Percentiles rank a stretch among this genome's conserved stretches.
Conservation (phyloP, 2,113 vertebrate species). For the Chrysochloris asiatica region DNA sequence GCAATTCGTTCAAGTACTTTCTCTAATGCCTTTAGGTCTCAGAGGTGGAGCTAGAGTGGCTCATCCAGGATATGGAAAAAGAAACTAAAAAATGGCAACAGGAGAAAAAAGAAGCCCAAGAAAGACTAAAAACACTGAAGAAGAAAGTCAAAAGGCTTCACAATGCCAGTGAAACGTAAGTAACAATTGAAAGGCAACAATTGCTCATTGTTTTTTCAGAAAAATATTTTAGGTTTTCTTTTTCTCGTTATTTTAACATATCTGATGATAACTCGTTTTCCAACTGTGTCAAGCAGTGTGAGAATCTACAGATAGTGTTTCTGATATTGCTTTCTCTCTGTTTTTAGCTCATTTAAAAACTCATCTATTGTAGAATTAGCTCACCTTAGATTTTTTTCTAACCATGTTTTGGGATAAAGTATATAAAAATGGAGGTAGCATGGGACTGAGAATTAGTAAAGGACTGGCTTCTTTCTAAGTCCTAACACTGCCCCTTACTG, state of each 20-base stretch:
- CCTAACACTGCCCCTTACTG: neutral
- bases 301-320: neutral
- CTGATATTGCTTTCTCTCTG: neutral
- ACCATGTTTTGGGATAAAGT: neutral
- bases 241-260: neutral
- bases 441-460: neutral
- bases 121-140: conserved; percentile 87
- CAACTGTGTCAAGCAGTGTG: neutral
- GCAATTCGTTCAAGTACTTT: neutral
- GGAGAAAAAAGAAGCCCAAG: conserved; percentile 92
- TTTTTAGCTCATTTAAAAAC: conserved; percentile 23
- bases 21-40: conserved; percentile 85
- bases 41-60: conserved; percentile 89
- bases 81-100: conserved; percentile 91
- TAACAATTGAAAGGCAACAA: neutral
- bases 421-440: neutral
- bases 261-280: neutral
- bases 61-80: conserved; percentile 89
- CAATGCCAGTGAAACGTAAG: conserved; percentile 85
- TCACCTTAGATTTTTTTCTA: neutral
- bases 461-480: neutral
- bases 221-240: neutral
- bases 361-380: neutral
- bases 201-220: neutral
- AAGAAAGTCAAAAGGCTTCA: conserved; percentile 84